Evolutionary conservation across 2,888 invertebrate genomes (phyloP).

Genomic region (Cynaeus angustus): DNA sequence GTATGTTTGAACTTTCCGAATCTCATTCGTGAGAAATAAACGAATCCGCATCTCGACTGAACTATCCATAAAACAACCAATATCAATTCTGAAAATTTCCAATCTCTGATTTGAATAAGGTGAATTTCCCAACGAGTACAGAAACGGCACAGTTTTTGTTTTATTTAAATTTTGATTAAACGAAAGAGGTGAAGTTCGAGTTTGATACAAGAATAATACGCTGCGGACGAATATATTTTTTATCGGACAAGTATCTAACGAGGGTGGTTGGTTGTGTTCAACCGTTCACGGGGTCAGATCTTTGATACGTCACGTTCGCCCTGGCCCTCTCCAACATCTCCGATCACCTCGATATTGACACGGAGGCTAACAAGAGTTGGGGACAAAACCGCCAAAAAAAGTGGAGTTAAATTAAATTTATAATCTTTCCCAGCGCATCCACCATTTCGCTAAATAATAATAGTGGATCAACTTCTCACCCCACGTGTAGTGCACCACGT

Average conservation of each 20-base stretch:
- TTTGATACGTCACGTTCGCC: slow-evolving; percentile 69
- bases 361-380: slow-evolving; percentile 46
- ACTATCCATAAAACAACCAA: slow-evolving; percentile 33
- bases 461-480: not conserved
- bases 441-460: not conserved
- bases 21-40: slow-evolving; percentile 16
- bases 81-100: slow-evolving; percentile 24
- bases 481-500: slow-evolving; percentile 29
- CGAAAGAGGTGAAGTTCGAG: slow-evolving; percentile 27
- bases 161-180: slow-evolving; percentile 22
- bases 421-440: slow-evolving; percentile 9
- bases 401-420: not conserved
- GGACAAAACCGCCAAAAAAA: slow-evolving; percentile 7
- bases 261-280: slow-evolving; percentile 58
- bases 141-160: slow-evolving; percentile 16
- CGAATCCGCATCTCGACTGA: slow-evolving; percentile 20
- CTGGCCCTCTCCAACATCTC: slow-evolving; percentile 59
- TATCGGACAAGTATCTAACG: slow-evolving; percentile 67
- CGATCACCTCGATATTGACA: slow-evolving; percentile 62
- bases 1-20: slow-evolving; percentile 8
- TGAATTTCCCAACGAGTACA: not conserved
- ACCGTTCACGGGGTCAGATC: slow-evolving; percentile 65
- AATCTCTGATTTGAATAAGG: slow-evolving; percentile 13
- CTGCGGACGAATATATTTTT: slow-evolving; percentile 62
- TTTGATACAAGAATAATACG: slow-evolving; percentile 40